Percentiles rank a stretch among this genome's conserved stretches.
phyloP scores from a whole-genome alignment of 2,888 invertebrate species.

The Oxystoma pomonae region DNA sequence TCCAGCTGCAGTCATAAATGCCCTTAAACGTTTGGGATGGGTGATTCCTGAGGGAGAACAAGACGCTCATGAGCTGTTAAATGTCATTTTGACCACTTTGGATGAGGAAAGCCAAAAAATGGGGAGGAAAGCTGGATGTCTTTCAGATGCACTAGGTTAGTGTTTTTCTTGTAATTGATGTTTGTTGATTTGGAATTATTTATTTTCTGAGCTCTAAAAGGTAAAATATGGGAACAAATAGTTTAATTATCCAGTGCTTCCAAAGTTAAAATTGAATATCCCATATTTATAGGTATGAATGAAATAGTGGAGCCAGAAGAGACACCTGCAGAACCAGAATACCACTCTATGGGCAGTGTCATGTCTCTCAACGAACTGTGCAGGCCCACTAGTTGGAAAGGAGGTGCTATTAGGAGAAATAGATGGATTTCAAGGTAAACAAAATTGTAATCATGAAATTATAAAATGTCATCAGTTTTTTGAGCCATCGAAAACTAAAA shows the following conservation, averaged over 20 bases:
- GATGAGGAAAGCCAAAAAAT: conserved; percentile 76
- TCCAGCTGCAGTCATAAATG: conserved; percentile 66
- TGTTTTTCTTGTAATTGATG: no score
- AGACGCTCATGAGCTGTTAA: conserved; percentile 91
- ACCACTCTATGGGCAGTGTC: conserved; percentile 41
- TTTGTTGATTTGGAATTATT: no score
- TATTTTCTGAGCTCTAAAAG: no score
- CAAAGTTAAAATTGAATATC: no score
- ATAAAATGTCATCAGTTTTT: conserved; percentile 15
- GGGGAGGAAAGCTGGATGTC: conserved; percentile 59
- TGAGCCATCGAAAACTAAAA: no score
- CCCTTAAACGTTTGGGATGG: conserved; percentile 76
- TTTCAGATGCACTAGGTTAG: conserved; percentile 63
- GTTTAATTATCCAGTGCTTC: no score
- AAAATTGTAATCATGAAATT: conserved; percentile 30
- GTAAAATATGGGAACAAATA: no score
- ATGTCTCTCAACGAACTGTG: conserved; percentile 47
- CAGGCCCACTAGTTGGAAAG: conserved; percentile 42
- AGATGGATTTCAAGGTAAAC: conserved; percentile 43
- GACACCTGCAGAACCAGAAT: conserved; percentile 35
- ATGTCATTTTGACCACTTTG: conserved; percentile 82
- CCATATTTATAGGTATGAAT: conserved; percentile 51
- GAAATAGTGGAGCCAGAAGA: conserved; percentile 47
- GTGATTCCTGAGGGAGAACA: conserved; percentile 86
- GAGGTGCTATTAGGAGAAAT: conserved; percentile 40